A percentile compares a stretch with the other conserved stretches of the same genome.
Evolutionary conservation across 2,797 vertebrate species (phyloP).

Genomic region (Danio tinwini): DNA sequence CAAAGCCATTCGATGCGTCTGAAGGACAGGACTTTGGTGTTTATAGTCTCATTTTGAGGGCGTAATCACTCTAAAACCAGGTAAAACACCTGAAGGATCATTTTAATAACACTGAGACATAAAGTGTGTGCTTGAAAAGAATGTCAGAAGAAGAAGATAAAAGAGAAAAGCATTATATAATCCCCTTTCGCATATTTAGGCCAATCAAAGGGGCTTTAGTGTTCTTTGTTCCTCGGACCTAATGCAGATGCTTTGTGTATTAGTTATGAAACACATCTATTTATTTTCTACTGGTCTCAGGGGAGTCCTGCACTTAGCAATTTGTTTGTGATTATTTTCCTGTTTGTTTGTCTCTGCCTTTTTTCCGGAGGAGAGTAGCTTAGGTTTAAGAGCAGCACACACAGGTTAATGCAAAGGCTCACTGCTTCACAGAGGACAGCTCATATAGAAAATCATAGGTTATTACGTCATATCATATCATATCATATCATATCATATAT

Average conservation of each 20-base stretch:
- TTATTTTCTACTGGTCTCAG: conserved; percentile 36
- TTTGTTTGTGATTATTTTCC: conserved; percentile 24
- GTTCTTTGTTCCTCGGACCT: conserved; percentile 48
- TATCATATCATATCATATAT: no score
- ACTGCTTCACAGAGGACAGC: neutral
- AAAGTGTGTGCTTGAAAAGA: neutral
- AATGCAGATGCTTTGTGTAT: conserved; percentile 40
- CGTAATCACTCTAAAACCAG: conserved; percentile 28
- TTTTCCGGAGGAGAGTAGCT: neutral
- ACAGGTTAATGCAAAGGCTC: neutral
- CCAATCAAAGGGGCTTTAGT: conserved; percentile 51
- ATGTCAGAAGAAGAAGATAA: conserved; percentile 3
- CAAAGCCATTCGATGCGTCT: neutral
- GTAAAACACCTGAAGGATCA: conserved; percentile 32
- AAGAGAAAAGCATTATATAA: conserved; percentile 48
- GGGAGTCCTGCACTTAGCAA: conserved; percentile 29
- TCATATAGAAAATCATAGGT: no score
- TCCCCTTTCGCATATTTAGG: conserved; percentile 46
- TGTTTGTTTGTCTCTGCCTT: conserved; percentile 36
- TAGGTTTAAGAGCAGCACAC: neutral
- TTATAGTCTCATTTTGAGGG: conserved; percentile 30
- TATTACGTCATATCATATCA: no score
- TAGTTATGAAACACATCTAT: conserved; percentile 41
- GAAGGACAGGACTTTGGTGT: conserved; percentile 40
- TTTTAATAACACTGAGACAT: conserved; percentile 40